A percentile compares a stretch with the other conserved stretches of the same genome.
phyloP scores from a whole-genome alignment of 2,888 invertebrate species.

The Leucania comma region DNA sequence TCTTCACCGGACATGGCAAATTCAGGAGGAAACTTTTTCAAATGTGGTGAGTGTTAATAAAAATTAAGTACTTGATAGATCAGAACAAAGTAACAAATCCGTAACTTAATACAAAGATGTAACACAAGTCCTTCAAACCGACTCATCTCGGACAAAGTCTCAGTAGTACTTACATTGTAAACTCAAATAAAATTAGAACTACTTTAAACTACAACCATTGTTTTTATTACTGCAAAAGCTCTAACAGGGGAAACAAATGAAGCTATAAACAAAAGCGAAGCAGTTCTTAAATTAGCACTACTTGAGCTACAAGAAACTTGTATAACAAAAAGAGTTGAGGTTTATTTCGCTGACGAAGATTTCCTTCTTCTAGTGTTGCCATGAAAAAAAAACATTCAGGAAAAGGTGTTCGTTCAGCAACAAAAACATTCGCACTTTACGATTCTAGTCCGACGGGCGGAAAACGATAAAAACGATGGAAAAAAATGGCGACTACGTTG shows the following conservation, averaged over 20 bases:
- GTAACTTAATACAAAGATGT: slow-evolving; percentile 16
- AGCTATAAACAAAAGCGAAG: slow-evolving; percentile 48
- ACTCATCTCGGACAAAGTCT: slow-evolving; percentile 7
- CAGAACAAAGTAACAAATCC: slow-evolving; percentile 1
- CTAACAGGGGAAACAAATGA: slow-evolving; percentile 37
- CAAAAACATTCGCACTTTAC: slow-evolving; percentile 73
- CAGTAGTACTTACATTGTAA: slow-evolving; percentile 32
- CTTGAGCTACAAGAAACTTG: slow-evolving; percentile 31
- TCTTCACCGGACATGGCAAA: too few species aligned
- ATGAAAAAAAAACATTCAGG: slow-evolving; percentile 54
- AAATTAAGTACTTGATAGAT: slow-evolving; percentile 13
- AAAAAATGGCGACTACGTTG: slow-evolving; percentile 60
- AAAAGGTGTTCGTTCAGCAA: slow-evolving; percentile 66
- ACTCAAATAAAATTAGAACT: slow-evolving; percentile 29
- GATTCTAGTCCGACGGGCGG: slow-evolving; percentile 70
- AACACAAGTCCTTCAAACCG: slow-evolving; percentile 18
- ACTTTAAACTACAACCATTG: slow-evolving; percentile 13
- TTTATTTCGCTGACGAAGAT: slow-evolving; percentile 59
- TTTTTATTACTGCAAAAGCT: slow-evolving; percentile 31
- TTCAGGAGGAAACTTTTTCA: too few species aligned
- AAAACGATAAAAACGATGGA: slow-evolving; percentile 73
- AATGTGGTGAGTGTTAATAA: background rate
- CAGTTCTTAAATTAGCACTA: slow-evolving; percentile 40
- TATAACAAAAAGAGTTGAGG: slow-evolving; percentile 40
- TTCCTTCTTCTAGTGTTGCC: slow-evolving; percentile 55